phyloP scores from a whole-genome alignment of 2,797 vertebrate genomes.

The Chloroceryle amazona region DNA sequence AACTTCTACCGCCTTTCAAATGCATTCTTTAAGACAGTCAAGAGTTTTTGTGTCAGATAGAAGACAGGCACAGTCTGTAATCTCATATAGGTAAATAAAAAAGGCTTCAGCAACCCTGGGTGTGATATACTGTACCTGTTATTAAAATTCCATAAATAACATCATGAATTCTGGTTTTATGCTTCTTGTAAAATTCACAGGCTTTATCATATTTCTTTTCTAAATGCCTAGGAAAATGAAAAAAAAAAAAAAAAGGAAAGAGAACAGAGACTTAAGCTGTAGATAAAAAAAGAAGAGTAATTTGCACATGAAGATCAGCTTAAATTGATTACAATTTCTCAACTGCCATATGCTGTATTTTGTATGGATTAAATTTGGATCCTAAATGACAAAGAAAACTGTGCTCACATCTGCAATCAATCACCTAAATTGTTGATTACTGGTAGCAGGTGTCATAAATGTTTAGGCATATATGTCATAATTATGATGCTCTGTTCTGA shows the following conservation, averaged over 20 bases:
- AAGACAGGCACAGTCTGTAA: neutral
- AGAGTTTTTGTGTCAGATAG: neutral
- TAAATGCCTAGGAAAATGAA: conserved; percentile 68
- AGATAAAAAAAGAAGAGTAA: neutral
- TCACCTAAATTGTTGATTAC: neutral
- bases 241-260: neutral
- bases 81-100: neutral
- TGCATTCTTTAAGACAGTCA: neutral
- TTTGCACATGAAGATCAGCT: neutral
- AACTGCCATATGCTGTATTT: neutral
- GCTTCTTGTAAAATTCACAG: conserved; percentile 73
- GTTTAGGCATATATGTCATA: neutral
- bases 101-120: neutral
- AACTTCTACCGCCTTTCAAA: neutral
- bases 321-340: neutral
- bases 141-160: conserved; percentile 72
- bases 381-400: neutral
- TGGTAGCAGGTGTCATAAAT: neutral
- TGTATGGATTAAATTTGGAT: neutral
- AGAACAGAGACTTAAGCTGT: neutral
- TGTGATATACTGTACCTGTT: conserved; percentile 69
- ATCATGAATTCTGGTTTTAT: conserved; percentile 66
- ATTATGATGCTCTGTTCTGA: neutral
- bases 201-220: conserved; percentile 70
- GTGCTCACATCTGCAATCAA: neutral